phyloP scores from a whole-genome alignment of 2,888 invertebrate genomes.

The Pollenia griseotomentosa region DNA sequence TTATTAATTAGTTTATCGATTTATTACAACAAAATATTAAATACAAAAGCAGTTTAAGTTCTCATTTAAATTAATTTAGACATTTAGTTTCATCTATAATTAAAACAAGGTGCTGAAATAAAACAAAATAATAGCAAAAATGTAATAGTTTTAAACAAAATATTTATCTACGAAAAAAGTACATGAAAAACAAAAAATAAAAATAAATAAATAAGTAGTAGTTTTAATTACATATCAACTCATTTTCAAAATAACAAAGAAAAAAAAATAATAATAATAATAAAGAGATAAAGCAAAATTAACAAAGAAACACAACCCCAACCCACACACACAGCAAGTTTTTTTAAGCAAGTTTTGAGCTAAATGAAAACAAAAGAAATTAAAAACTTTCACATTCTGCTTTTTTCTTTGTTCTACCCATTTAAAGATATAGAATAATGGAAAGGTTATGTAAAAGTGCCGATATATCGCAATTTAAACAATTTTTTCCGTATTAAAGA shows the following conservation, averaged over 20 bases:
- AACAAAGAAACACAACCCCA: neutral
- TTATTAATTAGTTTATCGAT: slow-evolving; percentile 45
- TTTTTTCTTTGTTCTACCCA: too few relatives aligned
- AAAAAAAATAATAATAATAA: slow-evolving; percentile 16
- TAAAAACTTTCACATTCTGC: too few relatives aligned
- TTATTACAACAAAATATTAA: slow-evolving; percentile 49
- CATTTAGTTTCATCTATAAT: slow-evolving; percentile 38
- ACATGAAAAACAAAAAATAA: slow-evolving; percentile 16
- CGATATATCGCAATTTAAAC: too few relatives aligned
- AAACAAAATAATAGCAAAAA: slow-evolving; percentile 40
- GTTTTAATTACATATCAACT: slow-evolving; percentile 66
- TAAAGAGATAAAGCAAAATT: neutral
- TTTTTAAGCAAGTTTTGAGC: too few relatives aligned
- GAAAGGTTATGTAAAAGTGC: too few relatives aligned
- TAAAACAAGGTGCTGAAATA: slow-evolving; percentile 64
- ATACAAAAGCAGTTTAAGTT: slow-evolving; percentile 35
- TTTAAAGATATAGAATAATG: too few relatives aligned
- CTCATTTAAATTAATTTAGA: slow-evolving; percentile 20
- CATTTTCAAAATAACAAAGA: slow-evolving; percentile 32
- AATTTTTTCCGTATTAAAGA: too few relatives aligned
- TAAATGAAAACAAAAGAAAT: too few relatives aligned
- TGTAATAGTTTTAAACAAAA: neutral
- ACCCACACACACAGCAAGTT: neutral
- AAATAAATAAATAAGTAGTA: slow-evolving; percentile 22
- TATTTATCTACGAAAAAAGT: slow-evolving; percentile 3